Conservation (phyloP, 2,797 vertebrate genomes). For the Pogoniulus pusillus region DNA sequence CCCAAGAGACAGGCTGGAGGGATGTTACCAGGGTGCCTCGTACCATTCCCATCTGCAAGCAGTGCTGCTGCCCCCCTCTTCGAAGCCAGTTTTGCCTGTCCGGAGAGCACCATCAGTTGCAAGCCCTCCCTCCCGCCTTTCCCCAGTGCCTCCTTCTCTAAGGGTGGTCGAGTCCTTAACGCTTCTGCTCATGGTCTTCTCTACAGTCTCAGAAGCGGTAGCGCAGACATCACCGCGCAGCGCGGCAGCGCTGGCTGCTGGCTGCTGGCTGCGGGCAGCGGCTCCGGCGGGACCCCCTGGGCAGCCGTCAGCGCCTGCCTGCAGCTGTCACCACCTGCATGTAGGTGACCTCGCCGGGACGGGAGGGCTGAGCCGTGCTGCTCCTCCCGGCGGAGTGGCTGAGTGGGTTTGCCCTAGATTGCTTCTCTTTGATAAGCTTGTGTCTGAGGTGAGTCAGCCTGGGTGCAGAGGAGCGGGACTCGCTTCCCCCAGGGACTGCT, state of each 20-base stretch:
- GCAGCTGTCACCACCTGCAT: accelerated
- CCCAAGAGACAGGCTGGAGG: background rate
- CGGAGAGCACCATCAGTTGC: background rate
- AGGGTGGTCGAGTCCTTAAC: accelerated
- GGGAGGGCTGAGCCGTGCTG: background rate
- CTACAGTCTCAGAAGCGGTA: background rate
- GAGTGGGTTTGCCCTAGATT: background rate
- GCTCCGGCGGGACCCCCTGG: accelerated
- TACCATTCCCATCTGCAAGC: background rate
- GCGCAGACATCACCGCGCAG: accelerated
- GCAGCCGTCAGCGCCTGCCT: accelerated
- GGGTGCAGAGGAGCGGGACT: background rate
- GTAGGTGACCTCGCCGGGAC: background rate
- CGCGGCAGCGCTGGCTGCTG: background rate
- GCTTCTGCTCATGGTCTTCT: background rate
- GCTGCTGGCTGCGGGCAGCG: accelerated
- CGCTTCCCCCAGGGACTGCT: background rate
- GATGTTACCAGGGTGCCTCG: background rate
- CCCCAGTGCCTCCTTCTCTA: background rate
- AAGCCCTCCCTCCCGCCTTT: background rate
- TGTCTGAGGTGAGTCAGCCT: background rate
- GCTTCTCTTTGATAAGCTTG: background rate
- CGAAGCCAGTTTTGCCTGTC: background rate
- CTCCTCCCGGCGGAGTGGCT: background rate
- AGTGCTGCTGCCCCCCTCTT: background rate